phyloP scores from a whole-genome alignment of 2,113 vertebrate genomes.

The Nesogale talazaci region DNA sequence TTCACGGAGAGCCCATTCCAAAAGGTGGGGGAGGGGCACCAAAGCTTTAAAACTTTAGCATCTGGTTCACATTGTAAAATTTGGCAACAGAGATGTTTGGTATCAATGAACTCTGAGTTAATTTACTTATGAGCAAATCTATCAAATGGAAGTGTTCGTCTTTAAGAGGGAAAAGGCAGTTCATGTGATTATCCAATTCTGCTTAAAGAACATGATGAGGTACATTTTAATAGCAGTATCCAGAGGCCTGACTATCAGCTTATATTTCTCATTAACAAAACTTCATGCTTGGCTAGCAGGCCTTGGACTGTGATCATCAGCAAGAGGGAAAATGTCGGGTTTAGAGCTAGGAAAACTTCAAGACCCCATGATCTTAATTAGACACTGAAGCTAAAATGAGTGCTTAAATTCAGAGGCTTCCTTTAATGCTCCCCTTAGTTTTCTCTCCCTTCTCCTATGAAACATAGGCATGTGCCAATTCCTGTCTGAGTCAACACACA shows the following conservation, averaged over 20 bases:
- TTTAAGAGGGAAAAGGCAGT: background rate
- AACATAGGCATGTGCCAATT: background rate
- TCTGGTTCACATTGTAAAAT: conserved; percentile 52
- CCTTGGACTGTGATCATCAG: conserved; percentile 71
- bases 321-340: conserved; percentile 40
- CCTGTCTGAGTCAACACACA: conserved; percentile 21
- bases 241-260: conserved; percentile 62
- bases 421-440: conserved; percentile 49
- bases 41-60: conserved; percentile 63
- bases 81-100: conserved; percentile 54
- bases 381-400: conserved; percentile 64
- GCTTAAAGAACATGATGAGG: conserved; percentile 70
- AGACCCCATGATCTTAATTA: conserved; percentile 68
- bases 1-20: background rate
- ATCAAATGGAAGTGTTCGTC: background rate
- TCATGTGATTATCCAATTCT: conserved; percentile 62
- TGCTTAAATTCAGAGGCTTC: conserved; percentile 53
- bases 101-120: conserved; percentile 66
- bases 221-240: conserved; percentile 73
- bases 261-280: conserved; percentile 78
- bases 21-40: background rate
- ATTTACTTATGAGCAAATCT: conserved; percentile 40
- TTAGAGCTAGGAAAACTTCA: conserved; percentile 66
- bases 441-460: background rate
- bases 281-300: conserved; percentile 77